Conservation (phyloP, 1,140 invertebrate species). For the Hyles vespertilio region DNA sequence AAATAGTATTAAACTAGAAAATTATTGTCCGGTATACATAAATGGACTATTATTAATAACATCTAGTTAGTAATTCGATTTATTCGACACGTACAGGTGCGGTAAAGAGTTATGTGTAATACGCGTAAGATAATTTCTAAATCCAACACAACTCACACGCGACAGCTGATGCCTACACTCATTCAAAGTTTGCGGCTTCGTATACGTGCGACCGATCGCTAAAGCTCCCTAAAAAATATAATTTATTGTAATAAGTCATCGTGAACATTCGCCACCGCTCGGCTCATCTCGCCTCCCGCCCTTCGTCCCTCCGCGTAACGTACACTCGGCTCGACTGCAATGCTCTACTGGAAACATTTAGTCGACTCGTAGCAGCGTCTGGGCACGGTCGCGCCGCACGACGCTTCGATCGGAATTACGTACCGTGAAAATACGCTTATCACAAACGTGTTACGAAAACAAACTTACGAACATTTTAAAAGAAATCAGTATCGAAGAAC, state of each 20-base stretch:
- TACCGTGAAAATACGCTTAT: slow-evolving; percentile 61
- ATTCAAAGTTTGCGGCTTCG: slow-evolving; percentile 50
- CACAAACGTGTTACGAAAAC: slow-evolving; percentile 47
- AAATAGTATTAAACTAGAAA: too few relatives aligned
- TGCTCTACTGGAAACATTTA: slow-evolving; percentile 57
- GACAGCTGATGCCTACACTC: slow-evolving; percentile 43
- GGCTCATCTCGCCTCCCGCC: slow-evolving; percentile 51
- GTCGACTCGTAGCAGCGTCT: slow-evolving; percentile 64
- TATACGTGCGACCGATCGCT: slow-evolving; percentile 53
- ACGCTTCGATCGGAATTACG: slow-evolving; percentile 53
- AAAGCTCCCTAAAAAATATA: slow-evolving; percentile 69
- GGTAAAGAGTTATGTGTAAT: slow-evolving; percentile 1
- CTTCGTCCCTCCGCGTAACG: slow-evolving; percentile 39
- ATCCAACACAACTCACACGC: slow-evolving; percentile 9
- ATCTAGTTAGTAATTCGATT: not conserved
- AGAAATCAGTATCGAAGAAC: slow-evolving; percentile 23
- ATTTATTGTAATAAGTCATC: slow-evolving; percentile 74
- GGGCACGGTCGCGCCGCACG: slow-evolving; percentile 61
- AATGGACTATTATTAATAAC: too few relatives aligned
- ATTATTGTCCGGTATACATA: too few relatives aligned
- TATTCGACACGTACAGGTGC: not conserved
- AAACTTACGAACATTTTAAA: slow-evolving; percentile 31
- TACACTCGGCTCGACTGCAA: slow-evolving; percentile 67
- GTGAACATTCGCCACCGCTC: slow-evolving; percentile 69
- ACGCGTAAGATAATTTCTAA: not conserved